These are phyloP conservation scores for Microtus oregoni DNA, from an alignment of 2,113 vertebrate species.

Conservation along the genomic window DNA sequence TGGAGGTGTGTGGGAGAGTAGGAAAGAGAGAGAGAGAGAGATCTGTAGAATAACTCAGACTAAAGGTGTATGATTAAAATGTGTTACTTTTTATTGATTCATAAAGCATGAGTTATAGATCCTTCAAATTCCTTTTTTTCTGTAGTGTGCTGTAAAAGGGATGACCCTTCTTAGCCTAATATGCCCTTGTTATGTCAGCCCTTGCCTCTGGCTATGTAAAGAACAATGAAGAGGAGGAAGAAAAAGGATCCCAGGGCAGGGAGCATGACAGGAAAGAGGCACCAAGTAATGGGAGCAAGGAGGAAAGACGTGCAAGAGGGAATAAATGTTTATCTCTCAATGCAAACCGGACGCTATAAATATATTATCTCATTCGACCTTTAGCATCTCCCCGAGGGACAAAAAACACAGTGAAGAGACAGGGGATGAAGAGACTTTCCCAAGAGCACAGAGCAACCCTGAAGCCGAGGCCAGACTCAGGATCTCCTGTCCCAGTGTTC, in stretches of 20 bases:
- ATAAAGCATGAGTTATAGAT: not conserved
- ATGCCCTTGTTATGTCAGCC: not conserved
- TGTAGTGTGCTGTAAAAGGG: not conserved
- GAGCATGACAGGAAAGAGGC: not conserved
- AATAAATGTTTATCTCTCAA: conserved; percentile 43
- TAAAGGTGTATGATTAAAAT: not conserved
- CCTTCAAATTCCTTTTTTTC: not conserved
- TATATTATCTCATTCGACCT: not conserved
- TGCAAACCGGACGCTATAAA: conserved; percentile 5
- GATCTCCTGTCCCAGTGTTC: not conserved
- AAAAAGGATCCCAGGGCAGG: not conserved
- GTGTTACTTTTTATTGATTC: not conserved
- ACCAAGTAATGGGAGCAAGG: not conserved
- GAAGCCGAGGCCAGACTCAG: not conserved
- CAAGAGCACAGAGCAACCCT: not conserved
- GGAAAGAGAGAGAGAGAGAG: not conserved
- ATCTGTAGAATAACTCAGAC: not conserved
- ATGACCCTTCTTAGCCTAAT: not conserved
- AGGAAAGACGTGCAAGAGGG: not conserved
- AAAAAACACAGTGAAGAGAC: not conserved
- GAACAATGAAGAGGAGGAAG: not conserved
- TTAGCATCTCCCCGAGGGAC: not conserved
- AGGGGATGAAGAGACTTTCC: not conserved
- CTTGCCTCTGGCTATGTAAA: not conserved
- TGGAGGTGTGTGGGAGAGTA: no score